These are phyloP conservation scores for Vidua macroura DNA, from an alignment of 2,113 vertebrate genomes.

Conservation along the genomic window DNA sequence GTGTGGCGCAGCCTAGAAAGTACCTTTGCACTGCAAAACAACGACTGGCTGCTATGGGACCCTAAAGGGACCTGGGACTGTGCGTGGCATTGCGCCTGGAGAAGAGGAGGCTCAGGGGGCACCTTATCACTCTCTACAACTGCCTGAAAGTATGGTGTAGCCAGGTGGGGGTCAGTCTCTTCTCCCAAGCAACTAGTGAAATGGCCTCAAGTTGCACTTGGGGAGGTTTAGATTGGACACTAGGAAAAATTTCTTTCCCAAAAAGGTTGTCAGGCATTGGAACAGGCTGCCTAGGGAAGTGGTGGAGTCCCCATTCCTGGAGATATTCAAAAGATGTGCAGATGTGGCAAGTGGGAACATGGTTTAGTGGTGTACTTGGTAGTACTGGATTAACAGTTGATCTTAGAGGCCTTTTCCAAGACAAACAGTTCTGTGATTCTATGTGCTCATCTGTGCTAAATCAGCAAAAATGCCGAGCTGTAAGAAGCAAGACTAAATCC, in stretches of 20 bases:
- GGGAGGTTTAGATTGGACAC: not conserved
- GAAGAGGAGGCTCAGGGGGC: not conserved
- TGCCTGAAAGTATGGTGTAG: not conserved
- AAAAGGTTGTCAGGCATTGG: not conserved
- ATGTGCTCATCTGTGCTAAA: not conserved
- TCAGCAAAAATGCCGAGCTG: not conserved
- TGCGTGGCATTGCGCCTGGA: accelerated
- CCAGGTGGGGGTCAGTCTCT: not conserved
- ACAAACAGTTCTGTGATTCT: not conserved
- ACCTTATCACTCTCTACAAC: not conserved
- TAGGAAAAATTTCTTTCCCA: not conserved
- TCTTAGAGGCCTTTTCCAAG: not conserved
- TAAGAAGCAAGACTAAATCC: not conserved
- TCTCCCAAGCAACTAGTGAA: not conserved
- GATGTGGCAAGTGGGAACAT: not conserved
- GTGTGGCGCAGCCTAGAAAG: not conserved
- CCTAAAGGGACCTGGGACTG: not conserved
- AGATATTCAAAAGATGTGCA: not conserved
- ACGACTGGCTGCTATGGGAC: accelerated
- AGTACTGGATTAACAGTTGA: not conserved
- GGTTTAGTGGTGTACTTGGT: not conserved
- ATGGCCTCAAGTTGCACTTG: not conserved
- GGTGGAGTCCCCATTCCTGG: not conserved
- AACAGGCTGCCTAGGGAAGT: not conserved
- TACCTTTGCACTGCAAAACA: not conserved